Conservation (phyloP, 1,140 invertebrate genomes). For the Drosophila murphyi region DNA sequence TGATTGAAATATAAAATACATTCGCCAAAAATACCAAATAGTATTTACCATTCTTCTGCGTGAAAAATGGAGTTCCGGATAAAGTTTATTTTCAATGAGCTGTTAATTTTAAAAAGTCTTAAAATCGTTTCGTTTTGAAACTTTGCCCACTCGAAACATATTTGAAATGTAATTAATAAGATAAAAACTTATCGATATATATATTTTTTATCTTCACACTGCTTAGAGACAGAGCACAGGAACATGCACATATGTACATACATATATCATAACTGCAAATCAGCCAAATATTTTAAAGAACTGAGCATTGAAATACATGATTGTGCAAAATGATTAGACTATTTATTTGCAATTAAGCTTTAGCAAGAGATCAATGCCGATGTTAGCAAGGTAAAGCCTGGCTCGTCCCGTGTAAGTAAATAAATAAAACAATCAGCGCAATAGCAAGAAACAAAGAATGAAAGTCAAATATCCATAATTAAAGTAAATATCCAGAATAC, state of each 20-base stretch:
- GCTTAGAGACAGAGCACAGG: neutral
- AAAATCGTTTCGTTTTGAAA: no score
- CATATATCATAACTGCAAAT: slow-evolving; percentile 16
- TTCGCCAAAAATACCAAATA: neutral
- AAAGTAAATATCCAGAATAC: slow-evolving; percentile 33
- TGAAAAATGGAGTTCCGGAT: neutral
- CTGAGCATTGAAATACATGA: neutral
- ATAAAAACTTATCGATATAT: neutral
- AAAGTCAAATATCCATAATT: neutral
- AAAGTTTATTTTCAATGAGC: neutral
- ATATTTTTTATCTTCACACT: neutral
- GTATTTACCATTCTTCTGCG: neutral
- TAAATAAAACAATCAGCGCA: slow-evolving; percentile 13
- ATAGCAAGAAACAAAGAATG: neutral
- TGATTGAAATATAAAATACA: neutral
- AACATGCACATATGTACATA: neutral
- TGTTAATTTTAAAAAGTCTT: no score
- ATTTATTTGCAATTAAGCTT: slow-evolving; percentile 84
- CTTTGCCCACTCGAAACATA: no score
- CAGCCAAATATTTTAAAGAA: slow-evolving; percentile 22
- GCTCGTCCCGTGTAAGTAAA: slow-evolving; percentile 4
- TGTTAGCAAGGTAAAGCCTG: neutral
- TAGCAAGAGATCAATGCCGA: slow-evolving; percentile 85
- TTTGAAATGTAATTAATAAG: no score
- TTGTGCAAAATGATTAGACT: slow-evolving; percentile 79